Conservation (phyloP, 2,797 vertebrate species). For the Garrulus glandarius region DNA sequence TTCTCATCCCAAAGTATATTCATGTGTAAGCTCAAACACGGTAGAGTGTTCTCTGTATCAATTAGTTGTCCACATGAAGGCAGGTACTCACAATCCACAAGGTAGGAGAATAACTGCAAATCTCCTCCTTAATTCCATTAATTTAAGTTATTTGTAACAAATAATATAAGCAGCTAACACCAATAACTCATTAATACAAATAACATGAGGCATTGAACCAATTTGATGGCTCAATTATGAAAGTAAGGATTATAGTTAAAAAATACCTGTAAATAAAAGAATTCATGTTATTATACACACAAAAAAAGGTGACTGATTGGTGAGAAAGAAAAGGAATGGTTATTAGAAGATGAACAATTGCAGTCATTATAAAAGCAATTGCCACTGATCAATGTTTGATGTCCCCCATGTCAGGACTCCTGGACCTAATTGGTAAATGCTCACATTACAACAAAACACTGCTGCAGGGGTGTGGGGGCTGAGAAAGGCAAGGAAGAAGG, state of each 20-base stretch:
- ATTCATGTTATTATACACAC: background rate
- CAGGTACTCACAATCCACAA: background rate
- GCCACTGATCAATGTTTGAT: background rate
- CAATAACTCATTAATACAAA: background rate
- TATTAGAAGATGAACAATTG: background rate
- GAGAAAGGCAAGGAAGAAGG: background rate
- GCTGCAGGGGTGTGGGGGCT: background rate
- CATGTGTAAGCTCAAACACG: background rate
- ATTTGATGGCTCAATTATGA: background rate
- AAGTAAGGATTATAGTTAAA: background rate
- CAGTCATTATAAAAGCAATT: background rate
- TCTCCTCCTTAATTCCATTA: background rate
- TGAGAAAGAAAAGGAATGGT: background rate
- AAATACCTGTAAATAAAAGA: background rate
- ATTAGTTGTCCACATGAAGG: background rate
- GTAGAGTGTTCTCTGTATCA: background rate
- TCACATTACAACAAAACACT: background rate
- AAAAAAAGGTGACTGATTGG: background rate
- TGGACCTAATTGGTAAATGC: background rate
- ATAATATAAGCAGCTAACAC: background rate
- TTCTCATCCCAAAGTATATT: background rate
- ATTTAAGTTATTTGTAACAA: background rate
- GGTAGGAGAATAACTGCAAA: background rate
- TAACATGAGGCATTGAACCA: background rate
- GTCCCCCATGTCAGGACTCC: background rate